These are phyloP conservation scores for Melieria picta DNA, from an alignment of 2,888 invertebrate genomes.

Conservation along the genomic window DNA sequence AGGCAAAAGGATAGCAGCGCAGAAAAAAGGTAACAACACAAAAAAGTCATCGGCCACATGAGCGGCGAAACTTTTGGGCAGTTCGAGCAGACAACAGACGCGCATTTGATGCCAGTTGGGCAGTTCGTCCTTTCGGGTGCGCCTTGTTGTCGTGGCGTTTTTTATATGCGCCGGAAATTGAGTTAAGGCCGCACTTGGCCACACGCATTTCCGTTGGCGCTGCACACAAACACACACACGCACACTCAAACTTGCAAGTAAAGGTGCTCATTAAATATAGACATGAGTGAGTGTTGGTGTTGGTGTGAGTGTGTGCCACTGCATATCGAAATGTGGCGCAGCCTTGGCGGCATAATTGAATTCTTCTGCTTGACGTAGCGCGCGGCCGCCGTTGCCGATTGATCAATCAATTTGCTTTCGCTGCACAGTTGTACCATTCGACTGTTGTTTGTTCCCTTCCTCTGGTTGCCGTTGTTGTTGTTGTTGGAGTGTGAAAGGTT, in stretches of 20 bases:
- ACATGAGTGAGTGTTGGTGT: too few species aligned
- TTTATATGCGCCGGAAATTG: constrained; percentile 30
- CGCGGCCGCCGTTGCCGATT: constrained; percentile 42
- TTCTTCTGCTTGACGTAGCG: constrained; percentile 54
- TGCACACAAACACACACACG: too few species aligned
- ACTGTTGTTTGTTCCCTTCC: not conserved
- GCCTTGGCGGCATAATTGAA: constrained; percentile 51
- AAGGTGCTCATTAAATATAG: too few species aligned
- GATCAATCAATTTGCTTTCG: constrained; percentile 50
- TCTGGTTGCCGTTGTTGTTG: constrained; percentile 16
- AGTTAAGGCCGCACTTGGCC: constrained; percentile 28
- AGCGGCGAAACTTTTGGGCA: too few species aligned
- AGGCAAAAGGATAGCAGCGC: too few species aligned
- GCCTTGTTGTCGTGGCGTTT: not conserved
- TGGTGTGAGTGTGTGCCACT: not conserved
- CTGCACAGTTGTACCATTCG: not conserved
- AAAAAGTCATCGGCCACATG: too few species aligned
- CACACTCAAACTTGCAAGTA: too few species aligned
- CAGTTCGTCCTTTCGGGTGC: not conserved
- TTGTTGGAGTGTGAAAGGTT: constrained; percentile 34
- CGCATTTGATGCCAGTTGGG: too few species aligned
- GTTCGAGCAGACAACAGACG: too few species aligned
- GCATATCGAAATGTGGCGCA: not conserved
- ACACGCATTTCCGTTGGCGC: constrained; percentile 18
- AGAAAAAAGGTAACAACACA: too few species aligned